phyloP scores from a whole-genome alignment of 1,140 invertebrate genomes.

The Arion vulgaris region DNA sequence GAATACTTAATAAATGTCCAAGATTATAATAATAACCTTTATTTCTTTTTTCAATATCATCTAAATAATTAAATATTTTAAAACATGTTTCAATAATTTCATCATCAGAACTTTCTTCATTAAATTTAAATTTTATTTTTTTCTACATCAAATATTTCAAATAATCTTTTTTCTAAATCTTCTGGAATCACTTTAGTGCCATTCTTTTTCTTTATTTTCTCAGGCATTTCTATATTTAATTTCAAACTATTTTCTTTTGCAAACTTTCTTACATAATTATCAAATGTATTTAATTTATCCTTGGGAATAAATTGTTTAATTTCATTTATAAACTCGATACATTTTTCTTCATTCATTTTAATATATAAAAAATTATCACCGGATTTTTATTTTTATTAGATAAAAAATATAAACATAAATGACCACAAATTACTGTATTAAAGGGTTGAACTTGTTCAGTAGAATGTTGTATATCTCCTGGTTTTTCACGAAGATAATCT shows the following conservation, averaged over 20 bases:
- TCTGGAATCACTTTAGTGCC: background rate
- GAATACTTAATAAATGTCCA: constrained; percentile 4
- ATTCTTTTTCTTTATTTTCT: background rate
- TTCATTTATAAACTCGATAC: constrained; percentile 2
- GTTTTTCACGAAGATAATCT: too few relatives aligned
- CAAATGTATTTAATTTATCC: constrained; percentile 1
- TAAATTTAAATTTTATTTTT: background rate
- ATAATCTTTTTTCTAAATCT: constrained; percentile 5
- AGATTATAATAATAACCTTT: constrained; percentile 13
- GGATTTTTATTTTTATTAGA: too few relatives aligned
- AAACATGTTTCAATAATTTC: constrained; percentile 4
- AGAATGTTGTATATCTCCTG: too few relatives aligned
- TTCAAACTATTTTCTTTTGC: background rate
- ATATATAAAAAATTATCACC: background rate
- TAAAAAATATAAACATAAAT: too few relatives aligned
- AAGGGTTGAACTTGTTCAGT: too few relatives aligned
- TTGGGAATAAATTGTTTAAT: background rate
- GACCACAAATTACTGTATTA: too few relatives aligned
- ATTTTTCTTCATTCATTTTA: background rate
- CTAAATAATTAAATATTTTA: constrained; percentile 4
- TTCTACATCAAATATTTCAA: constrained; percentile 6
- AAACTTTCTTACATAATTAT: background rate
- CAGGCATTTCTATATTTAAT: background rate
- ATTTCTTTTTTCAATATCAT: constrained; percentile 7
- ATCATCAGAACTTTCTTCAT: background rate